Conservation (phyloP, 2,888 invertebrate genomes). For the Calliphora vomitoria region DNA sequence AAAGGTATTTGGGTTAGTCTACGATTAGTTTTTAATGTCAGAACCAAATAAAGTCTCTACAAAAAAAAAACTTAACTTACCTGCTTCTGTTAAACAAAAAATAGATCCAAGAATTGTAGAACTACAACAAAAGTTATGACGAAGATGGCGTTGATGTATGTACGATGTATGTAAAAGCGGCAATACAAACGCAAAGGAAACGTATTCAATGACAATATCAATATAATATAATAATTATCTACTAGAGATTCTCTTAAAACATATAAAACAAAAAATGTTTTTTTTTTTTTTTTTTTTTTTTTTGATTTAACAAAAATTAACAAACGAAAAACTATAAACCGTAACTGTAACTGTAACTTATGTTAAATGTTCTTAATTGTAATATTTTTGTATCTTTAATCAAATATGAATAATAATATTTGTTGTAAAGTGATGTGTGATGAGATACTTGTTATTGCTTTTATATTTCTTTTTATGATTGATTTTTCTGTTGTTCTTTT, state of each 20-base stretch:
- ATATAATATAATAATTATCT: conserved; percentile 9
- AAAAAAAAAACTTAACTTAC: conserved; percentile 59
- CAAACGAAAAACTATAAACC: conserved; percentile 63
- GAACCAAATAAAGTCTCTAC: conserved; percentile 25
- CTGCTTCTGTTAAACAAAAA: conserved; percentile 47
- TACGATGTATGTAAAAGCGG: conserved; percentile 11
- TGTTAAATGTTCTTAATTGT: conserved; percentile 42
- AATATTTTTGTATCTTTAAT: conserved; percentile 25
- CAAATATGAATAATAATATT: background rate
- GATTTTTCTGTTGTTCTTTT: conserved; percentile 4
- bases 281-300: background rate
- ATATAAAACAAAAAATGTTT: conserved; percentile 54
- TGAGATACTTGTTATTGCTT: conserved; percentile 73
- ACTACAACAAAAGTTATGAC: conserved; percentile 41
- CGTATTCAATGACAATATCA: conserved; percentile 41
- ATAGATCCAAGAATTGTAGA: conserved; percentile 59
- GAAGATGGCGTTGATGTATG: conserved; percentile 48
- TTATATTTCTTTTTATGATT: conserved; percentile 41
- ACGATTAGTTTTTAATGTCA: conserved; percentile 43
- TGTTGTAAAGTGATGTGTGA: conserved; percentile 73
- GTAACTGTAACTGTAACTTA: conserved; percentile 46
- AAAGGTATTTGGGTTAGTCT: conserved; percentile 62
- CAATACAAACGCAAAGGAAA: conserved; percentile 52
- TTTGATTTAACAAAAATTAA: conserved; percentile 30
- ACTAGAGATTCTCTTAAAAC: conserved; percentile 54